Percentiles rank a stretch among this genome's conserved stretches.
Evolutionary conservation across 2,113 vertebrate species (phyloP).

Genomic region (Psilopogon haemacephalus): DNA sequence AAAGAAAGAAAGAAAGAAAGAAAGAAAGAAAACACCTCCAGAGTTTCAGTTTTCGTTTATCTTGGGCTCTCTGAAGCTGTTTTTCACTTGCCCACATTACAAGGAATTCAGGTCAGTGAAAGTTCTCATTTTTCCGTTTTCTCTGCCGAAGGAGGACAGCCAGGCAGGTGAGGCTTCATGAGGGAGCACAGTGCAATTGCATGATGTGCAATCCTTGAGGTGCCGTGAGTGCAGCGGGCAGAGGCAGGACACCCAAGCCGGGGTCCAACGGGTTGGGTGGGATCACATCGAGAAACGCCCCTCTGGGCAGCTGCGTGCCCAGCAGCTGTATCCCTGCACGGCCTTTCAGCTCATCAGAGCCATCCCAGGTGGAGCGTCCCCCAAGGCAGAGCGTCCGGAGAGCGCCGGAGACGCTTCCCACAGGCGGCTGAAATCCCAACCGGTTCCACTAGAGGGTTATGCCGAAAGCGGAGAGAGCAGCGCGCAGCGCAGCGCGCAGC

Average conservation of each 20-base stretch:
- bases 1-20: too few species aligned
- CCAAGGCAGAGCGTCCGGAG: fast-evolving
- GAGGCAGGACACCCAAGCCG: neutral
- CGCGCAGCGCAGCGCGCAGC: too few species aligned
- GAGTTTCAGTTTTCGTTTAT: neutral
- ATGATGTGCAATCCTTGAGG: fast-evolving
- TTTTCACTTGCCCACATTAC: neutral
- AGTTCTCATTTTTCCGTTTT: neutral
- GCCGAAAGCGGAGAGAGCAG: neutral
- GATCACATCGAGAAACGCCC: neutral
- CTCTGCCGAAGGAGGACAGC: neutral
- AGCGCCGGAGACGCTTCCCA: neutral
- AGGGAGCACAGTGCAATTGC: neutral
- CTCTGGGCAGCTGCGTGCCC: neutral
- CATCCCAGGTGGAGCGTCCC: neutral
- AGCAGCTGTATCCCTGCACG: neutral
- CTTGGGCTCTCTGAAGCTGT: neutral
- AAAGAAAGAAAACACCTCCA: neutral
- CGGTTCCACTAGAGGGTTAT: constrained; percentile 54
- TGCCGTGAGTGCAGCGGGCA: neutral
- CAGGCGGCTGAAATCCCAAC: constrained; percentile 21
- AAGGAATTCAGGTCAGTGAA: neutral
- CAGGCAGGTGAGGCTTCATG: neutral
- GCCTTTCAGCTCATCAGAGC: neutral
- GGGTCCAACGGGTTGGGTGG: neutral